Evolutionary conservation across 2,113 vertebrate species (phyloP).

Genomic region (Aegithalos caudatus): DNA sequence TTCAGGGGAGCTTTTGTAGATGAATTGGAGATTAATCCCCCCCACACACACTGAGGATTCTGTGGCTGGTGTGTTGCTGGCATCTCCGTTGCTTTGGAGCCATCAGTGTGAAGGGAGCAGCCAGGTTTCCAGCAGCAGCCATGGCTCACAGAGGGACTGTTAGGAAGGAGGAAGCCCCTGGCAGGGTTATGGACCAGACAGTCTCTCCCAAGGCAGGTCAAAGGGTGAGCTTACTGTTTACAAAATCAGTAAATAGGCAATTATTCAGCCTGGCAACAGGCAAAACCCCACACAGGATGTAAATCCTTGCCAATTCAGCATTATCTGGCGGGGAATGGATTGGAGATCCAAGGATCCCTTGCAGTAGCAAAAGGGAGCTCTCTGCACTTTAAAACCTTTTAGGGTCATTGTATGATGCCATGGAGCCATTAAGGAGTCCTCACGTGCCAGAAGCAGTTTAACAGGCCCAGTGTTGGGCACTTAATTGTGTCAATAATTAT

Average conservation of each 20-base stretch:
- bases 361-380: neutral
- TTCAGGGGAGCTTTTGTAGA: neutral
- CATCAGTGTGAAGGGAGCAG: neutral
- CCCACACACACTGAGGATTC: neutral
- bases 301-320: neutral
- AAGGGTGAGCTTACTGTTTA: constrained; percentile 3
- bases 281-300: neutral
- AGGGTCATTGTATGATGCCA: neutral
- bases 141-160: neutral
- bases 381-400: neutral
- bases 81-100: neutral
- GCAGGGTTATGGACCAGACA: constrained; percentile 21
- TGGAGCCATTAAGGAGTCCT: constrained; percentile 34
- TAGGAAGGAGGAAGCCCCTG: neutral
- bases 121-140: neutral
- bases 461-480: constrained; percentile 18
- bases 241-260: constrained; percentile 21
- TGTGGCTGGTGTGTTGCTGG: neutral
- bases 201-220: constrained; percentile 5
- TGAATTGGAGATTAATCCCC: neutral
- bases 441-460: constrained; percentile 59
- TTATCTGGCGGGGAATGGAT: neutral
- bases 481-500: constrained; percentile 68
- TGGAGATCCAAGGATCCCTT: neutral
- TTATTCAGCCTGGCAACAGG: constrained; percentile 16